phyloP scores from a whole-genome alignment of 2,797 vertebrate species.

The Valencia hispanica region DNA sequence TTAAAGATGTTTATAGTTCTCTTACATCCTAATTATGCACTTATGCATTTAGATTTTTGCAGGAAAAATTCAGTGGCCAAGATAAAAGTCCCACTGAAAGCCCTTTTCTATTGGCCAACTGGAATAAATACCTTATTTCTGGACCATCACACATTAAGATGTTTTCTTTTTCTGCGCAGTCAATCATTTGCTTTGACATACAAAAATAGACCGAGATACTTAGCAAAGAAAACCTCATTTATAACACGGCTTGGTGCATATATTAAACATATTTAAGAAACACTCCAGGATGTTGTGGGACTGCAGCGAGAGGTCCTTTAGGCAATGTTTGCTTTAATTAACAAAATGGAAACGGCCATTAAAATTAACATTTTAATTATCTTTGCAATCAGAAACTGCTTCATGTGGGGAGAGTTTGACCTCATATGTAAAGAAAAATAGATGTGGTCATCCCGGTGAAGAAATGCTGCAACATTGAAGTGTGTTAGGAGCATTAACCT shows the following conservation, averaged over 20 bases:
- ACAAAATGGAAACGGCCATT: slow-evolving; percentile 78
- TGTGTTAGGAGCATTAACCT: slow-evolving; percentile 63
- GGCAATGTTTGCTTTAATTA: slow-evolving; percentile 81
- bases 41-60: slow-evolving; percentile 57
- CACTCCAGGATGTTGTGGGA: slow-evolving; percentile 68
- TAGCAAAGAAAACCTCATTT: slow-evolving; percentile 85
- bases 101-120: slow-evolving; percentile 65
- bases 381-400: slow-evolving; percentile 57
- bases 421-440: slow-evolving; percentile 27
- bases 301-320: slow-evolving; percentile 72
- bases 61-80: slow-evolving; percentile 35
- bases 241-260: slow-evolving; percentile 71
- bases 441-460: slow-evolving; percentile 38
- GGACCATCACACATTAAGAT: slow-evolving; percentile 74
- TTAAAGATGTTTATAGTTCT: slow-evolving; percentile 58
- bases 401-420: slow-evolving; percentile 42
- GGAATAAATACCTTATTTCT: slow-evolving; percentile 65
- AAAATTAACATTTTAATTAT: slow-evolving; percentile 79
- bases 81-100: slow-evolving; percentile 58
- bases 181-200: slow-evolving; percentile 82
- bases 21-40: slow-evolving; percentile 61
- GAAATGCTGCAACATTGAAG: slow-evolving; percentile 66
- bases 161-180: slow-evolving; percentile 80
- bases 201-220: slow-evolving; percentile 82
- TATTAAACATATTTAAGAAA: slow-evolving; percentile 75